These are phyloP conservation scores for Myotis vivesi DNA, from an alignment of 2,797 vertebrate species.

Conservation along the genomic window DNA sequence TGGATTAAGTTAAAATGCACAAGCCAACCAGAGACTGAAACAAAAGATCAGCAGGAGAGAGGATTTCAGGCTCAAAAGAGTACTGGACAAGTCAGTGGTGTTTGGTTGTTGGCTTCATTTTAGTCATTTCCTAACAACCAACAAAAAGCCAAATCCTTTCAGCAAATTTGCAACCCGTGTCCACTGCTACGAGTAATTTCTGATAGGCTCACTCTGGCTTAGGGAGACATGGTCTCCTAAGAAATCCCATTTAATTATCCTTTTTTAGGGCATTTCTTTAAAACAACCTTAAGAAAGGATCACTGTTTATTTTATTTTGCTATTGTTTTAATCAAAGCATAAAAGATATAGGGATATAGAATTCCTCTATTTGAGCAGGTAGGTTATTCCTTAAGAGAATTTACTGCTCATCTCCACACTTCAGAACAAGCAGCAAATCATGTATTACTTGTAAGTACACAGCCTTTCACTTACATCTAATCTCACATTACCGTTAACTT, in stretches of 20 bases:
- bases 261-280: conserved; percentile 28
- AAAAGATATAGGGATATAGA: neutral
- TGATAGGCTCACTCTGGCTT: neutral
- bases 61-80: neutral
- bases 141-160: neutral
- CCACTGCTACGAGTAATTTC: neutral
- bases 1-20: neutral
- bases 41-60: neutral
- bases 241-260: conserved; percentile 8
- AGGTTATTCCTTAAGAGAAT: neutral
- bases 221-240: neutral
- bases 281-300: conserved; percentile 17
- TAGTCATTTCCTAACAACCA: neutral
- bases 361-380: neutral
- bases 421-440: conserved; percentile 16
- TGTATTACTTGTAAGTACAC: neutral
- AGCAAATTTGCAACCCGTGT: neutral
- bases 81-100: neutral
- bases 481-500: neutral
- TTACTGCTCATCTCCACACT: neutral
- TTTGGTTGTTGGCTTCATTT: neutral
- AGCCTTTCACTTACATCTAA: neutral
- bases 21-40: neutral
- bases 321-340: conserved; percentile 46
- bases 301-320: conserved; percentile 15